A percentile compares a stretch with the other conserved stretches of the same genome.
Conservation (phyloP, 2,113 vertebrate species). For the Aspiorhynchus laticeps region DNA sequence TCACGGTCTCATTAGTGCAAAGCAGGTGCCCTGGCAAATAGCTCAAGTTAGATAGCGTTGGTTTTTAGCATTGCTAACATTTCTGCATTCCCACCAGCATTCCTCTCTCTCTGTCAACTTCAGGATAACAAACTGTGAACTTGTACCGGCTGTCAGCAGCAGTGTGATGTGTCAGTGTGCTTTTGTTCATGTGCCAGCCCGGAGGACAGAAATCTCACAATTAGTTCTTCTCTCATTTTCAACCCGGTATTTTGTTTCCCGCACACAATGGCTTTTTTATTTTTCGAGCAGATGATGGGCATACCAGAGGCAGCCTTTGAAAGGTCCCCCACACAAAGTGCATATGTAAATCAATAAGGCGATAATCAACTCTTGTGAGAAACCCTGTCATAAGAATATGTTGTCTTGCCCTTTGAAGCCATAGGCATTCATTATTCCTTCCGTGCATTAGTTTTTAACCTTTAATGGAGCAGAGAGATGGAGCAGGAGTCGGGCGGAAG, state of each 20-base stretch:
- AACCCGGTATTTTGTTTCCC: conserved; percentile 48
- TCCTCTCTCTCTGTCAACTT: conserved; percentile 50
- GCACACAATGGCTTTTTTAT: conserved; percentile 33
- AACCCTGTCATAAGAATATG: conserved; percentile 50
- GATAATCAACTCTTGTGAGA: conserved; percentile 52
- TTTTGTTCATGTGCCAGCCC: conserved; percentile 59
- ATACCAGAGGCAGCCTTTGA: conserved; percentile 42
- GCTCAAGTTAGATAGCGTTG: conserved; percentile 39
- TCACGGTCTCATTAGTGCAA: conserved; percentile 45
- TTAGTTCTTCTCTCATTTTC: conserved; percentile 54
- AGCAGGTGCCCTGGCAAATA: conserved; percentile 57
- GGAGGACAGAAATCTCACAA: conserved; percentile 56
- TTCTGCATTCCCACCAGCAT: conserved; percentile 46
- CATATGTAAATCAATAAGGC: conserved; percentile 58
- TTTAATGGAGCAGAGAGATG: conserved; percentile 48
- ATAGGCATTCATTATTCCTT: conserved; percentile 53
- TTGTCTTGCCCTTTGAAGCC: conserved; percentile 59
- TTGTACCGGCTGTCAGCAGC: conserved; percentile 52
- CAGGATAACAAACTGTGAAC: conserved; percentile 63
- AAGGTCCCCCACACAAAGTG: conserved; percentile 50
- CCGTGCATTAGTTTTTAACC: conserved; percentile 57
- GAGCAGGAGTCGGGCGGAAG: conserved; percentile 38
- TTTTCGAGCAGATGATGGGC: conserved; percentile 7
- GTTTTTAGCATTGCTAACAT: conserved; percentile 56
- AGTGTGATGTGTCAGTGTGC: conserved; percentile 51